Percentiles rank a stretch among this genome's conserved stretches.
Conservation (phyloP, 2,113 vertebrate species). For the Buteo buteo region DNA sequence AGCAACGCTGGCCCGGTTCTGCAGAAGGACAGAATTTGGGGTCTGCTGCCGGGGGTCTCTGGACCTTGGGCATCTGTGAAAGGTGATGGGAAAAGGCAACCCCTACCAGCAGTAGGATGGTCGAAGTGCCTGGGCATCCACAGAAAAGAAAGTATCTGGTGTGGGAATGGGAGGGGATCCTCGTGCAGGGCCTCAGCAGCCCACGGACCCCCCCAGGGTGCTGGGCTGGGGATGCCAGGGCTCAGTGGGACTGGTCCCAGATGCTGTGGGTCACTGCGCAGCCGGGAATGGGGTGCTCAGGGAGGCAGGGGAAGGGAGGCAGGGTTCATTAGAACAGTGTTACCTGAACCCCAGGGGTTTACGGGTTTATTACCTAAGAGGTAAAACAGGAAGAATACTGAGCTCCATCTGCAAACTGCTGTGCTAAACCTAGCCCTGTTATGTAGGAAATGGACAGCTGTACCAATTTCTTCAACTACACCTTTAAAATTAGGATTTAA, state of each 20-base stretch:
- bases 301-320: not conserved
- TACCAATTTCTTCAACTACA: not conserved
- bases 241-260: not conserved
- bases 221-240: not conserved
- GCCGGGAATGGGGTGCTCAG: not conserved
- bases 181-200: fast-evolving
- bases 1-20: fast-evolving
- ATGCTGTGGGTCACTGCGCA: not conserved
- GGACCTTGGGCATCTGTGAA: not conserved
- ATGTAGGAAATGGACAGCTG: not conserved
- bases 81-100: not conserved
- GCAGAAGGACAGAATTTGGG: not conserved
- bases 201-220: not conserved
- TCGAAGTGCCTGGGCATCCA: fast-evolving
- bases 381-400: not conserved
- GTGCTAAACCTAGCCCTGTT: not conserved
- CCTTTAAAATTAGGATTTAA: not conserved
- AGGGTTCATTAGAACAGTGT: fast-evolving
- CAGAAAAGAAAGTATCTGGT: not conserved
- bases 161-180: not conserved
- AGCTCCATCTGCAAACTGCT: not conserved
- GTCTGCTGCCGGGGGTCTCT: not conserved
- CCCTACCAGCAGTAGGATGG: not conserved
- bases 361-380: not conserved
- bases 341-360: not conserved